Conservation (phyloP, 2,888 invertebrate species). For the Teleogryllus oceanicus region DNA sequence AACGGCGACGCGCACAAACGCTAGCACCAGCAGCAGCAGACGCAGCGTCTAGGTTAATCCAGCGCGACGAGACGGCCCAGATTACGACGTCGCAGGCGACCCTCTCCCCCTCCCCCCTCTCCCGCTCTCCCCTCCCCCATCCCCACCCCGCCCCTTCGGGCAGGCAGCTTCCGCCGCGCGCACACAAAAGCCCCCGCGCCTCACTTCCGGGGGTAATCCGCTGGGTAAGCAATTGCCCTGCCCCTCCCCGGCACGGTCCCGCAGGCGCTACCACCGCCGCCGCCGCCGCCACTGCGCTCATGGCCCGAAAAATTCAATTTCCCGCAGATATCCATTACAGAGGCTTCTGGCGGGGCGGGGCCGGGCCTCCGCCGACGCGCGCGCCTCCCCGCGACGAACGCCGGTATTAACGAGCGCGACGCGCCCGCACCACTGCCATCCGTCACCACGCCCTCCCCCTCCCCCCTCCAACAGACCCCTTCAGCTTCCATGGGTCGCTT, state of each 20-base stretch:
- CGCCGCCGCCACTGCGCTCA: neutral
- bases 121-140: neutral
- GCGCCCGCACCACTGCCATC: neutral
- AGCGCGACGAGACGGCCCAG: no score
- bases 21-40: no score
- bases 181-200: neutral
- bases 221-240: constrained; percentile 2
- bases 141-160: neutral
- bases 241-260: neutral
- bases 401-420: neutral
- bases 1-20: no score
- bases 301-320: constrained; percentile 18
- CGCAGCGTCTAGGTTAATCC: no score
- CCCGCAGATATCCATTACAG: constrained; percentile 2
- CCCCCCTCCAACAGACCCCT: neutral
- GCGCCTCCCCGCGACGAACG: neutral
- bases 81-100: no score
- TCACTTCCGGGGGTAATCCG: neutral
- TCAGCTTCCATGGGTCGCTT: neutral
- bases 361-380: neutral
- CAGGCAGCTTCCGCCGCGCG: neutral
- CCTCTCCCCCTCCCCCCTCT: neutral
- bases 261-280: neutral
- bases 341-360: neutral
- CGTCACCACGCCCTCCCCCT: neutral